Conservation (phyloP, 2,888 invertebrate genomes). For the Tigriopus californicus region DNA sequence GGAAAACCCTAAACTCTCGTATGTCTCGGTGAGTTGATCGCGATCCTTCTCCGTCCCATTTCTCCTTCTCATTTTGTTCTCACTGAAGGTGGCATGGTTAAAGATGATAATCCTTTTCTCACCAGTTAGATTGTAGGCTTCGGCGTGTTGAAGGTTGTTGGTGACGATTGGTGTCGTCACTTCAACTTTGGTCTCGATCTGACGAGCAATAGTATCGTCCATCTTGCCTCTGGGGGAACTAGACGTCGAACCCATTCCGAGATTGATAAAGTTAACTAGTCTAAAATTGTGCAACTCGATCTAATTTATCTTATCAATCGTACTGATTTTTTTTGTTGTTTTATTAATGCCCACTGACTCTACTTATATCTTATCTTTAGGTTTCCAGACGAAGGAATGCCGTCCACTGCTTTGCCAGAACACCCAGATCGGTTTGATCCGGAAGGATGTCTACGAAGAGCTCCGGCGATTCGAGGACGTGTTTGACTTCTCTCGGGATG, state of each 20-base stretch:
- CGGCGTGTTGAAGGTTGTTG: not conserved
- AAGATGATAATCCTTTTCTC: not conserved
- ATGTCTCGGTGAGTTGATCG: not conserved
- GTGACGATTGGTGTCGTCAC: too few relatives aligned
- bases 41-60: not conserved
- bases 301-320: too few relatives aligned
- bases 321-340: too few relatives aligned
- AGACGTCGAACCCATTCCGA: too few relatives aligned
- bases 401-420: conserved; percentile 72
- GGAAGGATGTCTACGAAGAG: conserved; percentile 62
- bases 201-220: too few relatives aligned
- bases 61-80: not conserved
- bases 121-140: not conserved
- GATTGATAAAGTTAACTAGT: too few relatives aligned
- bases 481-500: conserved; percentile 47
- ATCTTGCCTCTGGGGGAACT: too few relatives aligned
- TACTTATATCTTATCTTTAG: conserved; percentile 32
- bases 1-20: not conserved
- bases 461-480: conserved; percentile 62
- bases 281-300: too few relatives aligned
- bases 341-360: not conserved
- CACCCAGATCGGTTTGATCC: conserved; percentile 69
- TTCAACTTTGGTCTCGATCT: too few relatives aligned
- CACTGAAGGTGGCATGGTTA: not conserved
- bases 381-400: conserved; percentile 54